Conservation (phyloP, 2,797 vertebrate genomes). For the Diceros bicornis region DNA sequence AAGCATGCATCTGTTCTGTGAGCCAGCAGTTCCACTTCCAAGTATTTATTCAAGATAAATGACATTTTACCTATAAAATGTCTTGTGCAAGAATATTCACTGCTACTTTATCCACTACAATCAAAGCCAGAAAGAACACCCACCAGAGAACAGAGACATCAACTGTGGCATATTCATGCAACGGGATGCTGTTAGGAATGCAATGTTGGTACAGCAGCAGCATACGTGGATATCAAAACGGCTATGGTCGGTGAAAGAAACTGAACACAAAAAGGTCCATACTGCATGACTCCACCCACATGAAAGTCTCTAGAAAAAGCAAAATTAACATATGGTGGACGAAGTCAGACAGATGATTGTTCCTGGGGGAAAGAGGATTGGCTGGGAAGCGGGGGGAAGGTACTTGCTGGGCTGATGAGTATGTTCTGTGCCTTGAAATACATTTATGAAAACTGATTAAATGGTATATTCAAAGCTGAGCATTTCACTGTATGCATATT, state of each 20-base stretch:
- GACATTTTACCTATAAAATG: not conserved
- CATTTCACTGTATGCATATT: not conserved
- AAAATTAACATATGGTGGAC: fast-evolving
- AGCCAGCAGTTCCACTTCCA: fast-evolving
- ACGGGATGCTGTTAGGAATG: too few species aligned
- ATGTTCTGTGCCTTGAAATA: not conserved
- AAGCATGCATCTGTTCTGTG: fast-evolving
- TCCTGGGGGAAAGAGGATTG: fast-evolving
- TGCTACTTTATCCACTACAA: fast-evolving
- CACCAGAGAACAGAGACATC: fast-evolving
- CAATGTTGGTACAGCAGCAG: fast-evolving
- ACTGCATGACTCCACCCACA: fast-evolving
- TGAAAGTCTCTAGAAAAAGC: not conserved
- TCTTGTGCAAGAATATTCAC: fast-evolving
- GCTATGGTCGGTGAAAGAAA: fast-evolving
- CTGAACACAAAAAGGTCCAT: not conserved
- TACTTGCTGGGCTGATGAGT: not conserved
- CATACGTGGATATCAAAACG: fast-evolving
- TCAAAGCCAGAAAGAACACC: fast-evolving
- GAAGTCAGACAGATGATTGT: fast-evolving
- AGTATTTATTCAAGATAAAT: not conserved
- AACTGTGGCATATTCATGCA: fast-evolving
- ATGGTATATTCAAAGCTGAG: fast-evolving
- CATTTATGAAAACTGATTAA: not conserved
- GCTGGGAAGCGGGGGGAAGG: not conserved